Evolutionary conservation across 2,113 vertebrate genomes (phyloP).

Genomic region (Turdus rufiventris): DNA sequence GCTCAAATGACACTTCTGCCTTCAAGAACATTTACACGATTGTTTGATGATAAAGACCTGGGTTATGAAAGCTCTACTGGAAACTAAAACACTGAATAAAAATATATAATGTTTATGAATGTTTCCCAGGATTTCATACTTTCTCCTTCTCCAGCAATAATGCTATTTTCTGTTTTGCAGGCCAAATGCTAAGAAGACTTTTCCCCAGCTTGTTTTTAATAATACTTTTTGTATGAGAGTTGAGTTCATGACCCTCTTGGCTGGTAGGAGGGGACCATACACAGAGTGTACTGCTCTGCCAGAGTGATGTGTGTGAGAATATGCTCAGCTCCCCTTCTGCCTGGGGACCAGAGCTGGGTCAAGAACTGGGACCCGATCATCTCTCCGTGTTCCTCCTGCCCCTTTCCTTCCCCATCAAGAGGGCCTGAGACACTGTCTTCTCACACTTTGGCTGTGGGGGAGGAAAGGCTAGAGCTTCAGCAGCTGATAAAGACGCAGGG

Average conservation of each 20-base stretch:
- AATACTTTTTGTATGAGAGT: neutral
- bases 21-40: neutral
- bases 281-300: neutral
- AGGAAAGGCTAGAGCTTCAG: neutral
- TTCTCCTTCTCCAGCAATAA: neutral
- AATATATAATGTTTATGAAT: neutral
- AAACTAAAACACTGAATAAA: slow-evolving; percentile 1
- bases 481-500: neutral
- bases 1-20: neutral
- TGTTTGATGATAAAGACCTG: neutral
- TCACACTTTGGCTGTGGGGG: neutral
- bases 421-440: neutral
- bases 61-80: neutral
- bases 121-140: neutral
- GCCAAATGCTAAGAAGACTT: neutral
- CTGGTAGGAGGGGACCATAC: neutral
- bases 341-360: neutral
- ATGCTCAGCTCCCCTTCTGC: accelerated
- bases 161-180: neutral
- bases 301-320: neutral
- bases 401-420: neutral
- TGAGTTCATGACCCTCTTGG: neutral
- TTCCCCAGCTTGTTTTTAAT: neutral
- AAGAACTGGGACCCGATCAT: accelerated
- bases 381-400: neutral